Conservation (phyloP, 2,888 invertebrate genomes). For the Mimachlamys varia region DNA sequence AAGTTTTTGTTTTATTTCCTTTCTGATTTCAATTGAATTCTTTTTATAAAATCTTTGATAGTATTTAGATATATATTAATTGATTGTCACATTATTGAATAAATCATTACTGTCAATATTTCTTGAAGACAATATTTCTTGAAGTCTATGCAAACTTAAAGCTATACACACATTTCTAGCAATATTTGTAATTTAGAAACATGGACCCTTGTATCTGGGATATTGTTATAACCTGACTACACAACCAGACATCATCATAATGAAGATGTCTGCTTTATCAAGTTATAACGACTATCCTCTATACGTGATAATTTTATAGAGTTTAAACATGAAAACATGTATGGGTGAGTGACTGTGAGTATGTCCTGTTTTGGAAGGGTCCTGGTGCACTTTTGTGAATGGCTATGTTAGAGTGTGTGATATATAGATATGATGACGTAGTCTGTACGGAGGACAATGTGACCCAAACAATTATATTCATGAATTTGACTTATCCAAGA, state of each 20-base stretch:
- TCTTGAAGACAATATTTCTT: neutral
- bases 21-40: neutral
- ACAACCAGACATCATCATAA: neutral
- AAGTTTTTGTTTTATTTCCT: neutral
- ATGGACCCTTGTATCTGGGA: no score
- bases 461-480: slow-evolving; percentile 28
- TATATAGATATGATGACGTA: neutral
- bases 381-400: neutral
- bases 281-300: neutral
- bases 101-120: neutral
- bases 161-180: no score
- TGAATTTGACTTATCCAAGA: slow-evolving; percentile 34
- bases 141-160: neutral
- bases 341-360: no score
- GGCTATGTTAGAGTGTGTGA: neutral
- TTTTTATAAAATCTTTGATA: neutral
- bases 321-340: neutral
- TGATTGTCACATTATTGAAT: no score
- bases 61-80: no score
- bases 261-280: neutral
- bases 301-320: neutral
- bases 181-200: no score
- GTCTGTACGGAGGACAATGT: neutral
- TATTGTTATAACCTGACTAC: neutral
- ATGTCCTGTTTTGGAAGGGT: neutral